These are phyloP conservation scores for Drosophila azteca DNA, from an alignment of 1,140 invertebrate genomes.

Conservation along the genomic window DNA sequence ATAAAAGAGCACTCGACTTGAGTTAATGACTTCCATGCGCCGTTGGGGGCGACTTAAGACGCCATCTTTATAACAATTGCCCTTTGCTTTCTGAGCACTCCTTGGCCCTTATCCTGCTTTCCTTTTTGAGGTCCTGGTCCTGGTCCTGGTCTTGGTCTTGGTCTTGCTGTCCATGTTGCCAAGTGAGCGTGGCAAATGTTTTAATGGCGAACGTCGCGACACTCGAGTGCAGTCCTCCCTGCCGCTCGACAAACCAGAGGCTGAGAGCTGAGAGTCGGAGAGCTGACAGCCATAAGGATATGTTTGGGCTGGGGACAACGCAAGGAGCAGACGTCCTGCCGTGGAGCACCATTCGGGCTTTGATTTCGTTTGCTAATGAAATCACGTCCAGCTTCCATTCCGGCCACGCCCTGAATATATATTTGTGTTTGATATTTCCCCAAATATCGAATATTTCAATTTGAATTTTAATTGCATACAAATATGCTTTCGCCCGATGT, in stretches of 20 bases:
- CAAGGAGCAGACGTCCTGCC: constrained; percentile 27
- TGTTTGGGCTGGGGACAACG: constrained; percentile 4
- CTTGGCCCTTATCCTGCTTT: constrained; percentile 27
- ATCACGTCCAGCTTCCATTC: constrained; percentile 60
- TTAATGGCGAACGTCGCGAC: constrained; percentile 74
- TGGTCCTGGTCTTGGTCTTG: too few species aligned
- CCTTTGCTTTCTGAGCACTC: constrained; percentile 29
- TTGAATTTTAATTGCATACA: constrained; percentile 74
- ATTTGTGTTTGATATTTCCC: constrained; percentile 28
- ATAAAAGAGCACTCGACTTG: constrained; percentile 75
- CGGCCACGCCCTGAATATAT: constrained; percentile 34
- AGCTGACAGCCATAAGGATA: constrained; percentile 24
- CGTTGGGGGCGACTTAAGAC: constrained; percentile 72
- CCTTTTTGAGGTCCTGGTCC: constrained; percentile 6
- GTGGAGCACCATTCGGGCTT: constrained; percentile 50
- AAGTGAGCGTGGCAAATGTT: constrained; percentile 75
- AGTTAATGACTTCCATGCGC: constrained; percentile 74
- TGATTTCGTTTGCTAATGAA: constrained; percentile 72
- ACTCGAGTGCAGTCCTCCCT: constrained; percentile 67
- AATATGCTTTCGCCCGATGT: constrained; percentile 31
- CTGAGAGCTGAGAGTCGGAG: too few species aligned
- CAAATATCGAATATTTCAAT: constrained; percentile 26
- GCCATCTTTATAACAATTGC: constrained; percentile 71
- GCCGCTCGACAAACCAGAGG: too few species aligned
- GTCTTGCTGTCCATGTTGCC: constrained; percentile 56